Evolutionary conservation across 37 sponge, comb jelly and placozoan genomes (phyloP).

Genomic region (Ianthella basta): DNA sequence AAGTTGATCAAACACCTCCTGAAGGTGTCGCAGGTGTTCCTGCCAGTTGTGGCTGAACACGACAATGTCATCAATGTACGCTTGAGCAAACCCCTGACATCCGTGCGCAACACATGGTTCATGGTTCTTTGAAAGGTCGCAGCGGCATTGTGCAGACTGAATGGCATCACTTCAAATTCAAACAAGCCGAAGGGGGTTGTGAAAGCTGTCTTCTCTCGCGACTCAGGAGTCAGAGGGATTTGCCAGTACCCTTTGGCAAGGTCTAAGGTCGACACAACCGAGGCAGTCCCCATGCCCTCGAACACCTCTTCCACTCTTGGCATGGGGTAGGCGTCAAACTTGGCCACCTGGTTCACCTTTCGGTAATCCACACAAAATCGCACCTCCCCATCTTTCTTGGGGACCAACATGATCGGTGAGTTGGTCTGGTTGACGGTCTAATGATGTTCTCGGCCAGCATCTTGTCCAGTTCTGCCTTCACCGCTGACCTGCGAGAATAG

Average conservation of each 20-base stretch:
- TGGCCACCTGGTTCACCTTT: constrained; percentile 52
- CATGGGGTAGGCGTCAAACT: constrained; percentile 69
- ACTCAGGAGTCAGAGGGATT: constrained; percentile 40
- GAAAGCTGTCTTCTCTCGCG: constrained; percentile 49
- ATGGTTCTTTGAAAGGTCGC: constrained; percentile 52
- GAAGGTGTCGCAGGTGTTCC: constrained; percentile 45
- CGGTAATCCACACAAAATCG: constrained; percentile 56
- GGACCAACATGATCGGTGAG: constrained; percentile 43
- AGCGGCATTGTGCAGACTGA: constrained; percentile 61
- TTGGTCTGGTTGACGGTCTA: constrained; percentile 42
- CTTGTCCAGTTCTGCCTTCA: constrained; percentile 32
- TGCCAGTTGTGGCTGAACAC: constrained; percentile 34
- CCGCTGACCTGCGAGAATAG: constrained; percentile 26
- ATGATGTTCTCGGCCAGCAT: constrained; percentile 53
- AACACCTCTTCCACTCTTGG: constrained; percentile 60
- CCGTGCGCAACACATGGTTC: constrained; percentile 23
- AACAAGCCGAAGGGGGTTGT: constrained; percentile 55
- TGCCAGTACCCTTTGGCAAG: constrained; percentile 74
- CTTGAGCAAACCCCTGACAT: constrained; percentile 1
- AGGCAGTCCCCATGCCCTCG: constrained; percentile 41
- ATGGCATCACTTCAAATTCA: constrained; percentile 66
- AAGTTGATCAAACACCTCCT: constrained; percentile 21
- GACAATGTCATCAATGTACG: constrained; percentile 50
- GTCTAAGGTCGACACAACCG: constrained; percentile 57
- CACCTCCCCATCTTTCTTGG: constrained; percentile 43